A percentile compares a stretch with the other conserved stretches of the same genome.
Conservation (phyloP, 2,113 vertebrate species). For the Campylomormyrus numenius region DNA sequence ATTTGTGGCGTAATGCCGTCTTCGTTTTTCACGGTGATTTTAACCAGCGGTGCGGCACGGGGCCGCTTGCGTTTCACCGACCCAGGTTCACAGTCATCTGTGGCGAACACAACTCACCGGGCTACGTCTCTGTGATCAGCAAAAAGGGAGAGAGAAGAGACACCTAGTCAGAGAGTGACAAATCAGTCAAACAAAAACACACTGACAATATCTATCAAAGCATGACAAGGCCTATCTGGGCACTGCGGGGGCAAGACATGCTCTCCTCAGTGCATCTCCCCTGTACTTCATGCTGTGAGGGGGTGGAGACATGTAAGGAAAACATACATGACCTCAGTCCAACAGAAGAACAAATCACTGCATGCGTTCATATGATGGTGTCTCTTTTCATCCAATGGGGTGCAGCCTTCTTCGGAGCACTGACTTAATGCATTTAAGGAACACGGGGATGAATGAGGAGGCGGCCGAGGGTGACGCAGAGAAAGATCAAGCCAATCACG, state of each 20-base stretch:
- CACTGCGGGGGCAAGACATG: not conserved
- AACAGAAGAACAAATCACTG: not conserved
- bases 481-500: not conserved
- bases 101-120: slow-evolving; percentile 63
- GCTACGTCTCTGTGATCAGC: slow-evolving; percentile 78
- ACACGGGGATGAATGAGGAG: not conserved
- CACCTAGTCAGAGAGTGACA: slow-evolving; percentile 73
- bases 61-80: not conserved
- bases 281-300: not conserved
- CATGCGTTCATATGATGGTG: not conserved
- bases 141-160: slow-evolving; percentile 76
- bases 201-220: not conserved
- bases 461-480: not conserved
- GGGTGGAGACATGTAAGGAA: not conserved
- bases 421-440: not conserved
- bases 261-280: not conserved
- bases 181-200: slow-evolving; percentile 46
- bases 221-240: not conserved
- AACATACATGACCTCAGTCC: not conserved
- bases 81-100: too few species aligned
- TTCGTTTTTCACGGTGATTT: not conserved
- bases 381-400: not conserved
- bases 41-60: not conserved
- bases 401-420: not conserved
- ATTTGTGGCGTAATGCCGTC: not conserved